A percentile compares a stretch with the other conserved stretches of the same genome.
Conservation (phyloP, 2,113 vertebrate species). For the Vidua macroura region DNA sequence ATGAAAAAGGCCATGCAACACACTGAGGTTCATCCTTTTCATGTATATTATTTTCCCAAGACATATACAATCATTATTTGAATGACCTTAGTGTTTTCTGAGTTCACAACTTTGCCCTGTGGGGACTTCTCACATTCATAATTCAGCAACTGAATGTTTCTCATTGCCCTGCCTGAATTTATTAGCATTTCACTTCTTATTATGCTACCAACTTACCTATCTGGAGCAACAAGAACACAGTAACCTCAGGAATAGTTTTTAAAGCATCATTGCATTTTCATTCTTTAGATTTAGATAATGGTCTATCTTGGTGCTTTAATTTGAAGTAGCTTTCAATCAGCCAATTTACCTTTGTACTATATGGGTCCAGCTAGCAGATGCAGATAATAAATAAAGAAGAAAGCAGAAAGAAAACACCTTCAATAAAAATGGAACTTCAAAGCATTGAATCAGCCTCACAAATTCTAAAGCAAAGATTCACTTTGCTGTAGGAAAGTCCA, state of each 20-base stretch:
- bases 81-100: slow-evolving; percentile 13
- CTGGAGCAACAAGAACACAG: not conserved
- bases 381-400: not conserved
- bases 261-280: not conserved
- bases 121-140: slow-evolving; percentile 24
- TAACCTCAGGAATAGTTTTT: not conserved
- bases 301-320: not conserved
- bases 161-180: not conserved
- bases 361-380: not conserved
- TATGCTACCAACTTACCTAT: not conserved
- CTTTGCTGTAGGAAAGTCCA: not conserved
- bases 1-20: not conserved
- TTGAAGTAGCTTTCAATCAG: not conserved
- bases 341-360: not conserved
- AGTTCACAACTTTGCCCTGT: not conserved
- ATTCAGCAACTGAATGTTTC: slow-evolving; percentile 9
- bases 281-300: not conserved
- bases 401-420: not conserved
- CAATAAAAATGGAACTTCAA: not conserved
- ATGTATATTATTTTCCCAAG: slow-evolving; percentile 25
- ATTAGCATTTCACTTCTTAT: not conserved
- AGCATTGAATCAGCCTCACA: not conserved
- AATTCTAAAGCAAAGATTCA: not conserved
- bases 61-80: not conserved
- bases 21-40: not conserved